Conservation (phyloP, 1,140 invertebrate genomes). For the Zaprionus taronus region DNA sequence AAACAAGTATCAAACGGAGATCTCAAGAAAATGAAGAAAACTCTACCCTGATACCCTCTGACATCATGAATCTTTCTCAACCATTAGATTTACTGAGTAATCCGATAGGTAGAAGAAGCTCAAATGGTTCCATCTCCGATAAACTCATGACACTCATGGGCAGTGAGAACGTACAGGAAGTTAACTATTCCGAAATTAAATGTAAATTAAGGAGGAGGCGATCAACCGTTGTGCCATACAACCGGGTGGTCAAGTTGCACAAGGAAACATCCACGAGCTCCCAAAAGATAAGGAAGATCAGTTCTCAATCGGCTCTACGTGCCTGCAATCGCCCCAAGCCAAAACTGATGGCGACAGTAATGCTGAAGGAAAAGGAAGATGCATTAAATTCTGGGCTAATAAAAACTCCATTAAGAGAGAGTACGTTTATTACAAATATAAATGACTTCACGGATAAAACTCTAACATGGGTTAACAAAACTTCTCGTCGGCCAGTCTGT, state of each 20-base stretch:
- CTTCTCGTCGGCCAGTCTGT: neutral
- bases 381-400: too few relatives aligned
- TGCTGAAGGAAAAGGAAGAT: neutral
- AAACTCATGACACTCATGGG: neutral
- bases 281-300: neutral
- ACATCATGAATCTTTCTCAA: neutral
- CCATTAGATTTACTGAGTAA: neutral
- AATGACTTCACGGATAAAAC: neutral
- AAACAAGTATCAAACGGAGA: neutral
- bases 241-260: conserved; percentile 10
- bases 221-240: neutral
- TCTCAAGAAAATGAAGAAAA: neutral
- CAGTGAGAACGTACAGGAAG: neutral
- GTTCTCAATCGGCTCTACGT: neutral
- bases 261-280: too few relatives aligned
- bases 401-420: too few relatives aligned
- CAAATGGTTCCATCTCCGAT: neutral
- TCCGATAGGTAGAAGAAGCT: neutral
- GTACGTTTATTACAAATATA: neutral
- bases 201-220: neutral
- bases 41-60: neutral
- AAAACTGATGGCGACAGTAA: neutral
- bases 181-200: neutral
- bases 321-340: neutral
- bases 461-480: neutral